Evolutionary conservation across 2,113 vertebrate genomes (phyloP), one percentile per base, ranked within the genome.

Genomic region (Cyprinodon tularosa): DNA sequence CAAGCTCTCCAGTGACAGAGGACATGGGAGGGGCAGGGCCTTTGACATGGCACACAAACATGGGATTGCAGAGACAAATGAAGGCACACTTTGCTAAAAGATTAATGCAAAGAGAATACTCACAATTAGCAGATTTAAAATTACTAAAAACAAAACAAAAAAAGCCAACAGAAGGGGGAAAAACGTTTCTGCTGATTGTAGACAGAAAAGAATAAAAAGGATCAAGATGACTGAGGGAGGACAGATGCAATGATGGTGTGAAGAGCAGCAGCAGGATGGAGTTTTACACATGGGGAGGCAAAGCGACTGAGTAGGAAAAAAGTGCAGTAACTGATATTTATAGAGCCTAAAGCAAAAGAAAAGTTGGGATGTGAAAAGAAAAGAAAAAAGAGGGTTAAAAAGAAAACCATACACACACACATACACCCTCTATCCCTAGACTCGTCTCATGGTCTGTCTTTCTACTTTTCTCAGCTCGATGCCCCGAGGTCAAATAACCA

Each of bases 401-500:
- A 80, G 79, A 67, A 11, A 63, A 62, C 39, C 12, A 50, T 60
- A 73, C 36, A 42, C 44, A 76, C 74, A 37, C 42, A 45, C 80
- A 68, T 61, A 67, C 48, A 15, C 50, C 20, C 50, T n/a, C 63
- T 60, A 65, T 72, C 80, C 62, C 45, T 72, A 9, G 36, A 74
- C 65, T 68, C 38, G 59, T 72, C 71, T 88, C 78, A 77, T 85
- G 71, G 68, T 90, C 83, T 88, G 72, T 87, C 89, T 84, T 72
- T 84, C 71, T 81, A 76, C 77, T 78, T 90, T 59, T 85, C 81
- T 84, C 82, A 80, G 76, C 81, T 87, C 76, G 64, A 66, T 72
- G 90, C 91, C 90, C 64, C 73, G 60, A 4, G 90, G 92, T 91
- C 88, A 92, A 83, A 90, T 85, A 87, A 93, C 82, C 88, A 92